phyloP scores from a whole-genome alignment of 2,888 invertebrate species.

The Cecidostiba fungosa region DNA sequence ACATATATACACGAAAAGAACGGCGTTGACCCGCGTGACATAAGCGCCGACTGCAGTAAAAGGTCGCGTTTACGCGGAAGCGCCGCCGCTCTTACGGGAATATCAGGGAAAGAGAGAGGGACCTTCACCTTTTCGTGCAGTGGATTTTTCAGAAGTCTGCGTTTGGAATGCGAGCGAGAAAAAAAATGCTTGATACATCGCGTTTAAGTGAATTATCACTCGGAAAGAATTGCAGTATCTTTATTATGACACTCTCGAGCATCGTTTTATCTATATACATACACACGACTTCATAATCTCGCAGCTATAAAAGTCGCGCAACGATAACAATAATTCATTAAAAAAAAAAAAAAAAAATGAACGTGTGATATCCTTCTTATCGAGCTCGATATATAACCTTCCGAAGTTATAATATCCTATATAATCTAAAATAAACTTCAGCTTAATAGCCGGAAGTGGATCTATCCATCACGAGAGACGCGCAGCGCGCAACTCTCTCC shows the following conservation, averaged over 20 bases:
- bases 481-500: neutral
- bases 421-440: neutral
- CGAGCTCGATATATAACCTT: neutral
- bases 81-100: neutral
- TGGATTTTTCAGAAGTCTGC: neutral
- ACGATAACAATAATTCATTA: no score
- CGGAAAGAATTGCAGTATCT: no score
- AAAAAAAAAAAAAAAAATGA: neutral
- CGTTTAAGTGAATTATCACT: neutral
- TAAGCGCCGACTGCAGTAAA: conserved; percentile 1
- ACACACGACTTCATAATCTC: no score
- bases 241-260: no score
- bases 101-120: neutral
- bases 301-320: no score
- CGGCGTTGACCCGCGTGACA: conserved; percentile 1
- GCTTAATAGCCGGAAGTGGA: conserved; percentile 38
- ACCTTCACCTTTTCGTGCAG: neutral
- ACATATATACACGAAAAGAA: neutral
- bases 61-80: conserved; percentile 5
- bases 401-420: neutral
- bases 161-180: neutral
- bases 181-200: neutral
- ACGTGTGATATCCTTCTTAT: neutral
- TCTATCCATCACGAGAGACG: conserved; percentile 28
- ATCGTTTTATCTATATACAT: no score